Evolutionary conservation across 2,113 vertebrate genomes (phyloP).

Genomic region (Neolamprologus tretocephalus): DNA sequence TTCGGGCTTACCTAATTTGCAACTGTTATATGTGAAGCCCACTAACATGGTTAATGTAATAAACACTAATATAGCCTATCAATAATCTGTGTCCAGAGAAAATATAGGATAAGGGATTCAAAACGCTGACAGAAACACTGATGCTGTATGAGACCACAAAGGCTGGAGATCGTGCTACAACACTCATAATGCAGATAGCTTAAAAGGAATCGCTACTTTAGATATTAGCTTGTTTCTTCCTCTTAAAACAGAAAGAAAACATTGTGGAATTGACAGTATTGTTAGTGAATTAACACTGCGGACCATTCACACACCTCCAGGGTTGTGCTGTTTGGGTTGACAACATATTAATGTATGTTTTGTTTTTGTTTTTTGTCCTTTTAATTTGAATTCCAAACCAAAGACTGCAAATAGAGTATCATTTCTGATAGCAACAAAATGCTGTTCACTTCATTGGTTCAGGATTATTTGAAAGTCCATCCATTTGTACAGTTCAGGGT

Average conservation of each 20-base stretch:
- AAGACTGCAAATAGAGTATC: fast-evolving
- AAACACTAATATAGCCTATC: not conserved
- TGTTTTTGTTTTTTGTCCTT: not conserved
- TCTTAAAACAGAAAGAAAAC: not conserved
- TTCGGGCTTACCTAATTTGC: not conserved
- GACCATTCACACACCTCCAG: not conserved
- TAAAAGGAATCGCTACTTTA: not conserved
- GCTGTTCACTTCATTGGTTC: not conserved
- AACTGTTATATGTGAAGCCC: not conserved
- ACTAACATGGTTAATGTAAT: not conserved
- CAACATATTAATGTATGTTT: not conserved
- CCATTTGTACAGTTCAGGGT: not conserved
- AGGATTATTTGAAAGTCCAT: not conserved
- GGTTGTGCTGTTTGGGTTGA: not conserved
- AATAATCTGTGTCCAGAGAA: not conserved
- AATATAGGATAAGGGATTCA: not conserved
- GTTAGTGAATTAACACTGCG: not conserved
- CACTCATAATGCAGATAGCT: not conserved
- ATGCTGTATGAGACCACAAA: not conserved
- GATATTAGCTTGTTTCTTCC: not conserved
- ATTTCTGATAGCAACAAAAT: not conserved
- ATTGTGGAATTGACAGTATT: not conserved
- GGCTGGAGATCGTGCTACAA: not conserved
- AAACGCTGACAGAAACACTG: not conserved
- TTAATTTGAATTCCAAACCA: not conserved